Conservation (phyloP, 2,113 vertebrate genomes). For the Anolis sagrei region DNA sequence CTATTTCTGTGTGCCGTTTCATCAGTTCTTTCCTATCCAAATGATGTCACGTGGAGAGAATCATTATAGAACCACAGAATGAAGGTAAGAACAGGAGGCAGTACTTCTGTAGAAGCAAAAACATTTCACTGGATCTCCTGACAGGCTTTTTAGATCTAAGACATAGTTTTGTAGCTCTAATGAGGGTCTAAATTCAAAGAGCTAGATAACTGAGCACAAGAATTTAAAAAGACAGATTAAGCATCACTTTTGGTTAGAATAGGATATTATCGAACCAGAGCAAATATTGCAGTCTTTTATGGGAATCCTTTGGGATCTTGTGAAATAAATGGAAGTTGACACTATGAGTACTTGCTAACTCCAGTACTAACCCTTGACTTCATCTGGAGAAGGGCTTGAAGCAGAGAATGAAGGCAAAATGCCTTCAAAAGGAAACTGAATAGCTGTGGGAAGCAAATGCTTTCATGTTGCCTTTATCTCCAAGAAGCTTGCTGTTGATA, state of each 20-base stretch:
- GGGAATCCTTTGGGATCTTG: conserved; percentile 15
- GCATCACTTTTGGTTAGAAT: neutral
- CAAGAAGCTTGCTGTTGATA: conserved; percentile 16
- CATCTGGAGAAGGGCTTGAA: conserved; percentile 7
- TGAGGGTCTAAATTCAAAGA: neutral
- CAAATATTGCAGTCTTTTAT: neutral
- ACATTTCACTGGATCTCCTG: neutral
- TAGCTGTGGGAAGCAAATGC: neutral
- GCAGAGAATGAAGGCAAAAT: neutral
- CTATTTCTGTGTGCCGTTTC: neutral
- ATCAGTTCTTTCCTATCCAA: neutral
- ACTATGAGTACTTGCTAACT: neutral
- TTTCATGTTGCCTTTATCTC: conserved; percentile 16
- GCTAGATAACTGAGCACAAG: neutral
- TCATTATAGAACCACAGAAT: neutral
- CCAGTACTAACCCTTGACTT: conserved; percentile 14
- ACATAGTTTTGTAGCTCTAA: neutral
- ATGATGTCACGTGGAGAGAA: neutral
- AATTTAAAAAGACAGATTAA: neutral
- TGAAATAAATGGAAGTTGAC: conserved; percentile 22
- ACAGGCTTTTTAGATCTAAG: neutral
- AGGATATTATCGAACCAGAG: neutral
- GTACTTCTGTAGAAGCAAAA: neutral
- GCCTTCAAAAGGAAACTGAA: neutral
- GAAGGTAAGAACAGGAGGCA: neutral